Evolutionary conservation across 2,113 vertebrate genomes (phyloP).

Genomic region (Vidua macroura): DNA sequence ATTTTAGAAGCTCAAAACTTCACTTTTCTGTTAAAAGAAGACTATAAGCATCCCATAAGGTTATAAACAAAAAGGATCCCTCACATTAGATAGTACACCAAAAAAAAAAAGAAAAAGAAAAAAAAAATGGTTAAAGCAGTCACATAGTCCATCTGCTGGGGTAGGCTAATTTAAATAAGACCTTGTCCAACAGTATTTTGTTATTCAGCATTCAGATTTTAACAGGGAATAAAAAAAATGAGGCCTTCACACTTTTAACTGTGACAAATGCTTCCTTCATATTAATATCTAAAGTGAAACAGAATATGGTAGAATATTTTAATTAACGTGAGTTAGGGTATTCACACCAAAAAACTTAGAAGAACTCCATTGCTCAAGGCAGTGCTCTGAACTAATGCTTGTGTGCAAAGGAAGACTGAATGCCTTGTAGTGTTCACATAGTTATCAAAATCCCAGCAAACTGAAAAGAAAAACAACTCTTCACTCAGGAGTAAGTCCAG

Average conservation of each 20-base stretch:
- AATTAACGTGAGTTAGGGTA: neutral
- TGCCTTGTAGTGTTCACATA: neutral
- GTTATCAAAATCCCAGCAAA: neutral
- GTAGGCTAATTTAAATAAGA: neutral
- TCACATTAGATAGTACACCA: neutral
- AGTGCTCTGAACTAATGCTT: neutral
- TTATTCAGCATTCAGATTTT: neutral
- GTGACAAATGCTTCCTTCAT: neutral
- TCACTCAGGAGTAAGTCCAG: neutral
- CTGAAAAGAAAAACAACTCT: neutral
- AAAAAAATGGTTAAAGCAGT: neutral
- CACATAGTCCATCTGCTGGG: neutral
- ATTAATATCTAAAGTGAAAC: neutral
- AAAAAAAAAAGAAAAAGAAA: neutral
- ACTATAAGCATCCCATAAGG: neutral
- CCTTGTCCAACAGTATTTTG: neutral
- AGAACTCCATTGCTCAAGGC: neutral
- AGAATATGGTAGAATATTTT: neutral
- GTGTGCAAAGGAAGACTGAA: neutral
- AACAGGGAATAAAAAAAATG: neutral
- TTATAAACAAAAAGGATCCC: neutral
- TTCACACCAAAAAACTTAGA: neutral
- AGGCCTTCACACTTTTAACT: neutral
- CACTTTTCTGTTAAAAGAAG: neutral
- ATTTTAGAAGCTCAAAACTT: neutral